Conservation (phyloP, 37 sponge, comb jelly and placozoan species). For the Halichondria panicea region DNA sequence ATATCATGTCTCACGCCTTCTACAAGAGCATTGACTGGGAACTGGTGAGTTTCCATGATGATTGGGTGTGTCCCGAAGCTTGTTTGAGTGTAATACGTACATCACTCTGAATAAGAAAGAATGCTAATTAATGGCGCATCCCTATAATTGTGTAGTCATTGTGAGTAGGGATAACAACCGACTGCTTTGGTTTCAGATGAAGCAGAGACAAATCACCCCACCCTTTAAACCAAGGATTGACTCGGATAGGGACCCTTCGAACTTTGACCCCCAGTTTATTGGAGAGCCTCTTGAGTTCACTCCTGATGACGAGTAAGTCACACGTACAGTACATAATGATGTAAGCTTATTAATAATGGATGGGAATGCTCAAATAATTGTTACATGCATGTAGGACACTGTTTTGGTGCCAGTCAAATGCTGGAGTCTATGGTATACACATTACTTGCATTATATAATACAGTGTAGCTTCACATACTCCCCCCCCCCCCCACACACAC, state of each 20-base stretch:
- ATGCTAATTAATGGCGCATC: background rate
- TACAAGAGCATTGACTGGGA: constrained; percentile 96
- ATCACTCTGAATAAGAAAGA: background rate
- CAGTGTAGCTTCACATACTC: background rate
- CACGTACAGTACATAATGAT: background rate
- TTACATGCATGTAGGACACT: background rate
- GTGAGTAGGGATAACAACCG: background rate
- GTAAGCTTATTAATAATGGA: background rate
- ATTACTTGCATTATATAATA: background rate
- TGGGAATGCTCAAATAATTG: background rate
- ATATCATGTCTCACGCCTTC: constrained; percentile 85
- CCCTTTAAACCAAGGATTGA: constrained; percentile 93
- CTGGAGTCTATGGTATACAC: background rate
- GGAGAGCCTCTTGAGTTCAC: constrained; percentile 86
- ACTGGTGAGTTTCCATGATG: constrained; percentile 72
- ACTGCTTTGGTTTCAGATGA: constrained; percentile 36
- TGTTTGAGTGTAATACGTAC: background rate
- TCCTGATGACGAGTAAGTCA: constrained; percentile 87
- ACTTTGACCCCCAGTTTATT: constrained; percentile 95
- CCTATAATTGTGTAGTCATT: background rate
- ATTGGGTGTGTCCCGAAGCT: too few relatives aligned
- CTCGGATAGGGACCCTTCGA: constrained; percentile 80
- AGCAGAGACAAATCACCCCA: constrained; percentile 79
- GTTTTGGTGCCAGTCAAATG: background rate
- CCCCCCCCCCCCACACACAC: background rate